Evolutionary conservation across 2,888 invertebrate genomes (phyloP), one percentile per base, ranked within the genome.

Genomic region (Polylopha cassiicola): DNA sequence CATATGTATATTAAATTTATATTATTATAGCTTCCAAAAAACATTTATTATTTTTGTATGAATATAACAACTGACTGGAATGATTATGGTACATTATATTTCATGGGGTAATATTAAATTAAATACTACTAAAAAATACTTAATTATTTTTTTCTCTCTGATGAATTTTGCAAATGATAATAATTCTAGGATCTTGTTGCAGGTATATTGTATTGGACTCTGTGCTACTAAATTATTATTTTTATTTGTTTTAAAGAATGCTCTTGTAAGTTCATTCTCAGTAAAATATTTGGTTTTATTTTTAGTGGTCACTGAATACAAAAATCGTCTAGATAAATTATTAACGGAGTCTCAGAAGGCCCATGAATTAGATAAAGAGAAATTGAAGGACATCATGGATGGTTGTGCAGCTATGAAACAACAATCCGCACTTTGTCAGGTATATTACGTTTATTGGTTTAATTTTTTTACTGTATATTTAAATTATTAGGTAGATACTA

Each of bases 221-320:
- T n/a, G n/a, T n/a, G n/a, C n/a, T n/a, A n/a, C n/a, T n/a, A n/a
- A n/a, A n/a, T n/a, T n/a, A n/a, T n/a, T n/a, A n/a, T n/a, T n/a
- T n/a, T n/a, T n/a, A n/a, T n/a, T n/a, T n/a, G n/a, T n/a, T n/a
- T n/a, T n/a, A n/a, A n/a, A n/a, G n/a, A n/a, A n/a, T n/a, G n/a
- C n/a, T n/a, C n/a, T n/a, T n/a, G n/a, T n/a, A n/a, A n/a, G n/a
- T n/a, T n/a, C n/a, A n/a, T n/a, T n/a, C n/a, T n/a, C n/a, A n/a
- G n/a, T n/a, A n/a, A n/a, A n/a, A n/a, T n/a, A n/a, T n/a, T n/a
- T n/a, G n/a, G n/a, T n/a, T n/a, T n/a, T n/a, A n/a, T 33, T 73
- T 76, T 10, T 50, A 81, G 81, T 74, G 45, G 76, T 81, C 5
- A 78, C 80, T 0, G 78, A 79, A 45, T 80, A 80, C 42, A 81